Conservation (phyloP, 1,140 invertebrate genomes). For the Nasonia longicornis region DNA sequence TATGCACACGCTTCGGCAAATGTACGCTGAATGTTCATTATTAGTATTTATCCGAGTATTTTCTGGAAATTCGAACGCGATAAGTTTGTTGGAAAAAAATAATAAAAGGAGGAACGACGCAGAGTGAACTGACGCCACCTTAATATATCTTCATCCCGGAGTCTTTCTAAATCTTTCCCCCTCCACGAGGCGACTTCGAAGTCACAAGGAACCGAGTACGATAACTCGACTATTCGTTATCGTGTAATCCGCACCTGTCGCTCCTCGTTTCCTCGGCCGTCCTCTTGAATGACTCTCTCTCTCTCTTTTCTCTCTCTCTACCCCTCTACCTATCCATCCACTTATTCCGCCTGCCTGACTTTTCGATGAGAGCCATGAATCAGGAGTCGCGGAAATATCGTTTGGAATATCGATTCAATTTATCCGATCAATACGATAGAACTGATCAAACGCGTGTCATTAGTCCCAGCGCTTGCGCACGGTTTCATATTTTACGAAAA, state of each 20-base stretch:
- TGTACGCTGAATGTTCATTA: not conserved
- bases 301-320: conserved; percentile 16
- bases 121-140: not conserved
- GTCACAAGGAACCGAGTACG: conserved; percentile 26
- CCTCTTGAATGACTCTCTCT: conserved; percentile 42
- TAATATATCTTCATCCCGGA: conserved; percentile 28
- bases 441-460: not conserved
- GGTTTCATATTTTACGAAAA: not conserved
- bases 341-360: not conserved
- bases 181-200: not conserved
- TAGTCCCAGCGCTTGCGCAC: not conserved
- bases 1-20: not conserved
- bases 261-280: conserved; percentile 35
- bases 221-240: conserved; percentile 42
- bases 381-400: conserved; percentile 11
- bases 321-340: conserved; percentile 7
- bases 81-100: not conserved
- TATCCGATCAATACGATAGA: not conserved
- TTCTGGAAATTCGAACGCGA: not conserved
- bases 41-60: not conserved
- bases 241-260: conserved; percentile 43
- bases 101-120: not conserved
- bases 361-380: not conserved
- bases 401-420: conserved; percentile 17
- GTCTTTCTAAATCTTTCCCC: conserved; percentile 18